Conservation (phyloP, 2,888 invertebrate genomes). For the Oxycera nigricornis region DNA sequence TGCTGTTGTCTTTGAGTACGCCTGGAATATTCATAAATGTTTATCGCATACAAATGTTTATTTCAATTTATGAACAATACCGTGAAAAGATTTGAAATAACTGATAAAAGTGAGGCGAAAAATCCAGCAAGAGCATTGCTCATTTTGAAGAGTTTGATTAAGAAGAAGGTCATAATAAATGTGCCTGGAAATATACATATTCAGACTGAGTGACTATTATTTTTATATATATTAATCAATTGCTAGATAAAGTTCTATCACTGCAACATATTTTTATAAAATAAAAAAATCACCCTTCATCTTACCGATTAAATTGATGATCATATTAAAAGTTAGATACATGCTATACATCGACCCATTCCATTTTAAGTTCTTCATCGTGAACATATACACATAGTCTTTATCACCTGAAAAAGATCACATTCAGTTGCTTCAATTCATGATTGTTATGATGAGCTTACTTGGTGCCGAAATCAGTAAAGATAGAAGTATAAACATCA, state of each 20-base stretch:
- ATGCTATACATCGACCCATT: constrained; percentile 59
- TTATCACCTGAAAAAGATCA: constrained; percentile 52
- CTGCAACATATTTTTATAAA: background rate
- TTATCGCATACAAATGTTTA: background rate
- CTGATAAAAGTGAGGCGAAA: background rate
- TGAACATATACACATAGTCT: constrained; percentile 60
- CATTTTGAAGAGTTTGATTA: constrained; percentile 59
- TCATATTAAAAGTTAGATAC: constrained; percentile 56
- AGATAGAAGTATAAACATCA: constrained; percentile 50
- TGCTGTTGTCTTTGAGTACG: constrained; percentile 17
- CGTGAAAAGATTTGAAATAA: constrained; percentile 11
- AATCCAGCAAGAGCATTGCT: constrained; percentile 52
- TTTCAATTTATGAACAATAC: constrained; percentile 1
- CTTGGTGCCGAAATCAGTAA: constrained; percentile 44
- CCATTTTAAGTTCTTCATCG: constrained; percentile 58
- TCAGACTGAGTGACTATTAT: background rate
- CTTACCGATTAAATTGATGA: constrained; percentile 54
- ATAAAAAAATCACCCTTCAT: no score
- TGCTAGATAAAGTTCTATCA: background rate
- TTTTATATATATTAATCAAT: background rate
- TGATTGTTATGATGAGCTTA: background rate
- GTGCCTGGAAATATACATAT: constrained; percentile 52
- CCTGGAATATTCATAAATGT: background rate
- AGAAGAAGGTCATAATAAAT: constrained; percentile 58
- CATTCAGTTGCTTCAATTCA: background rate